Conservation (phyloP, 2,888 invertebrate genomes). For the Pollenia griseotomentosa region DNA sequence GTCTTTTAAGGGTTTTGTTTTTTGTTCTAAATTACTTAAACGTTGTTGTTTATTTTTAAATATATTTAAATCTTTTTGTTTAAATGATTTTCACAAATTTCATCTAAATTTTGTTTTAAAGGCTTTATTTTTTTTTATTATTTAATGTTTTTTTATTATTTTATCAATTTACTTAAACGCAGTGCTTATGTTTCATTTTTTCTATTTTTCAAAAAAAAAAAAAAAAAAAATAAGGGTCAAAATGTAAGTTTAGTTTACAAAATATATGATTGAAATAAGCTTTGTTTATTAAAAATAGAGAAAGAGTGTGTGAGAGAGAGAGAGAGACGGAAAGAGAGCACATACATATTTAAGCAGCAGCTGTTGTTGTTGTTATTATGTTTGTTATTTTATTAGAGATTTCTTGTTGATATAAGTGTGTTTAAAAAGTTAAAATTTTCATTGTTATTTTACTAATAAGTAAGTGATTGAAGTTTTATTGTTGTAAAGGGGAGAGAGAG, state of each 20-base stretch:
- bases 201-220: constrained; percentile 25
- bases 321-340: constrained; percentile 59
- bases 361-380: constrained; percentile 36
- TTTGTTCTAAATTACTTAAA: constrained; percentile 68
- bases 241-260: constrained; percentile 28
- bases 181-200: constrained; percentile 59
- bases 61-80: constrained; percentile 56
- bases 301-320: constrained; percentile 17
- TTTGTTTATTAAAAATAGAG: constrained; percentile 5
- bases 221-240: constrained; percentile 41
- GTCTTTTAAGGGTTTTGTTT: constrained; percentile 30
- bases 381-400: constrained; percentile 17
- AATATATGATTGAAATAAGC: constrained; percentile 42
- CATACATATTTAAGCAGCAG: constrained; percentile 69
- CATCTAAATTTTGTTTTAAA: constrained; percentile 71
- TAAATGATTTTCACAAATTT: constrained; percentile 73
- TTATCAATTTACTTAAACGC: constrained; percentile 62
- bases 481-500: not conserved
- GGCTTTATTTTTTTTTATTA: constrained; percentile 63
- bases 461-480: not conserved
- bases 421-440: not conserved
- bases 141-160: constrained; percentile 24
- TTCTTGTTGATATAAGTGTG: constrained; percentile 16
- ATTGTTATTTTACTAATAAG: constrained; percentile 41
- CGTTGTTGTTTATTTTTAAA: constrained; percentile 48